Evolutionary conservation across 1,140 invertebrate species (phyloP).

Genomic region (Drosophila kanapiae): DNA sequence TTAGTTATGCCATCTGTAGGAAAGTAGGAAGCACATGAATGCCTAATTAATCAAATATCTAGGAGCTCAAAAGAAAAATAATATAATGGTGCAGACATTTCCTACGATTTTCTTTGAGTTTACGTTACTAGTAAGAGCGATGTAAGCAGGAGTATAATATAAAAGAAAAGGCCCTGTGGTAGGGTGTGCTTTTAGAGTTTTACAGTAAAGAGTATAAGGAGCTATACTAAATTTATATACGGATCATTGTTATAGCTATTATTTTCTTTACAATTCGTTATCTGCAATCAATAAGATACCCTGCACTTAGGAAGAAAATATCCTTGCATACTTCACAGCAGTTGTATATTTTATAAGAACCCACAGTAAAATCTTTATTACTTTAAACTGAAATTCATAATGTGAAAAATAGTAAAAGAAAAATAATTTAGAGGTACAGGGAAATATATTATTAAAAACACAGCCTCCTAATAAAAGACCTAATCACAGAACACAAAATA

Average conservation of each 20-base stretch:
- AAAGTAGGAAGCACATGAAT: slow-evolving; percentile 9
- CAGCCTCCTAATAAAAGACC: background rate
- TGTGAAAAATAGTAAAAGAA: background rate
- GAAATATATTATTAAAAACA: background rate
- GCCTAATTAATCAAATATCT: slow-evolving; percentile 44
- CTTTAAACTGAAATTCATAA: background rate
- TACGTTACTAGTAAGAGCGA: background rate
- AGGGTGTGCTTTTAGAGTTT: too few species aligned
- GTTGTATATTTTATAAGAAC: background rate
- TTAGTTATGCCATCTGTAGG: slow-evolving; percentile 49
- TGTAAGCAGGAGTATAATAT: background rate
- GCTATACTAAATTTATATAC: background rate
- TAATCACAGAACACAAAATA: background rate
- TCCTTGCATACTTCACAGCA: background rate
- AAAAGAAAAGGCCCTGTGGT: background rate
- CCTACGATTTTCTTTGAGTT: background rate
- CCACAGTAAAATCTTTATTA: background rate
- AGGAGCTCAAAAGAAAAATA: slow-evolving; percentile 7
- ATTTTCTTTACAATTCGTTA: background rate
- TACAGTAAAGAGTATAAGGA: background rate
- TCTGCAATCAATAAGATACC: background rate
- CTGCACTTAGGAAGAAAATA: background rate
- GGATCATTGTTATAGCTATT: background rate
- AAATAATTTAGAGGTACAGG: background rate
- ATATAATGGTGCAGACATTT: background rate